A percentile compares a stretch with the other conserved stretches of the same genome.
These are phyloP conservation scores for Drosophila tanythrix DNA, from an alignment of 2,888 invertebrate genomes.

Conservation along the genomic window DNA sequence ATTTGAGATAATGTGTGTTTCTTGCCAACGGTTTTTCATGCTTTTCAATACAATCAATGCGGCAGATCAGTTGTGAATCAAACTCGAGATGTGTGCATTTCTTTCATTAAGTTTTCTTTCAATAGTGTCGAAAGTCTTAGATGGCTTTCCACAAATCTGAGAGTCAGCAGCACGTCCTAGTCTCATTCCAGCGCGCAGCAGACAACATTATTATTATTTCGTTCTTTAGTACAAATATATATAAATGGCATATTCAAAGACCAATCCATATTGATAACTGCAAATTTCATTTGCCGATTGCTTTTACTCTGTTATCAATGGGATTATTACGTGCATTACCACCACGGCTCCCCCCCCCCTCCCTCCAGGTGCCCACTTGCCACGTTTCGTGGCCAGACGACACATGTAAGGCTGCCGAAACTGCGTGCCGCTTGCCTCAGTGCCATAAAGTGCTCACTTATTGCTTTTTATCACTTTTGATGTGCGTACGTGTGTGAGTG, in stretches of 20 bases:
- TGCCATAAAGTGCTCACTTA: slow-evolving; percentile 72
- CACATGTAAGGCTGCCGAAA: slow-evolving; percentile 72
- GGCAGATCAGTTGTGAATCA: not conserved
- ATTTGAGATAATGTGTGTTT: not conserved
- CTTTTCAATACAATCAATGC: not conserved
- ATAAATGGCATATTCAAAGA: slow-evolving; percentile 3
- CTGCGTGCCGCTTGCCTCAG: slow-evolving; percentile 52
- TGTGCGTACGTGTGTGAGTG: slow-evolving; percentile 32
- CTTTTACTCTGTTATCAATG: slow-evolving; percentile 56
- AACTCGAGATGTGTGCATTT: not conserved
- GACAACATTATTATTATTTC: slow-evolving; percentile 14
- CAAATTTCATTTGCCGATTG: slow-evolving; percentile 57
- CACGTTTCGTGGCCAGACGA: slow-evolving; percentile 27
- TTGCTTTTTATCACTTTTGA: slow-evolving; percentile 77
- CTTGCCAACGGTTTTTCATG: no score
- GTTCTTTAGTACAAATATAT: not conserved
- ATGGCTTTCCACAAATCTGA: slow-evolving; percentile 2
- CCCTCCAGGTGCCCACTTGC: not conserved
- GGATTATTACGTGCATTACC: slow-evolving; percentile 48
- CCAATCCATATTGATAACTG: slow-evolving; percentile 37
- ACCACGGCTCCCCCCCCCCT: not conserved
- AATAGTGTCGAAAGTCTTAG: not conserved
- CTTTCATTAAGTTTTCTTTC: not conserved
- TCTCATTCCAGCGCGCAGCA: not conserved
- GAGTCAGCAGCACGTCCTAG: not conserved